Evolutionary conservation across 2,797 vertebrate species (phyloP).

Genomic region (Melanogrammus aeglefinus): DNA sequence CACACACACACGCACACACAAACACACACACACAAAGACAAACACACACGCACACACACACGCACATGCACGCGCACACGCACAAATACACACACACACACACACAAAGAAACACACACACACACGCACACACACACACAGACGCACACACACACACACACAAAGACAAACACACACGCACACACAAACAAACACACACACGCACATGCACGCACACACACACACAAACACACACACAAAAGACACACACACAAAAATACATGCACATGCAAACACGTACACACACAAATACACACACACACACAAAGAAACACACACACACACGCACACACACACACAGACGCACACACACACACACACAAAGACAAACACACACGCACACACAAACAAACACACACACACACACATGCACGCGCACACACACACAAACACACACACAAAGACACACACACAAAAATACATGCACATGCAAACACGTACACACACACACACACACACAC

Average conservation of each 20-base stretch:
- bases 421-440: constrained; percentile 16
- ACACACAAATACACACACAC: not conserved
- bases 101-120: not conserved
- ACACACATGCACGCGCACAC: not conserved
- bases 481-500: not conserved
- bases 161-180: not conserved
- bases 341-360: too few relatives aligned
- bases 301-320: not conserved
- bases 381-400: not conserved
- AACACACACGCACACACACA: constrained; percentile 16
- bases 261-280: constrained; percentile 16
- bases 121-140: constrained; percentile 1
- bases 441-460: not conserved
- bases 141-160: constrained; percentile 11
- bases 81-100: constrained; percentile 18
- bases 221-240: not conserved
- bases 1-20: constrained; percentile 15
- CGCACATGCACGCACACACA: too few relatives aligned
- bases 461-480: constrained; percentile 15
- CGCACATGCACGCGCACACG: not conserved
- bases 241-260: not conserved
- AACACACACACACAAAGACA: not conserved
- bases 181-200: too few relatives aligned
- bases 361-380: not conserved
- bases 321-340: not conserved